phyloP scores from a whole-genome alignment of 1,140 invertebrate species.

The Lasaia peninsularis region DNA sequence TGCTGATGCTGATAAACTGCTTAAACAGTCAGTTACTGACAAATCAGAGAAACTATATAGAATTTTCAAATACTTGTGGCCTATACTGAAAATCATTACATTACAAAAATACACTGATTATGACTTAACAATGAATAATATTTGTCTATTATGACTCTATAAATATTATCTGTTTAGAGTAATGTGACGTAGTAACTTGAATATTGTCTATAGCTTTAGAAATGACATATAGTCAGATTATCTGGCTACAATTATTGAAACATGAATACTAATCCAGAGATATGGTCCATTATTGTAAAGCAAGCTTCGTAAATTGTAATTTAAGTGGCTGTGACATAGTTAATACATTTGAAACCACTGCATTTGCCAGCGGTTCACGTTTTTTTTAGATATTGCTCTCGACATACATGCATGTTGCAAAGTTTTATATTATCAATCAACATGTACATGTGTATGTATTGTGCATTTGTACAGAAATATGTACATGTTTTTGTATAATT shows the following conservation, averaged over 20 bases:
- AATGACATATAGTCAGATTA: conserved; percentile 14
- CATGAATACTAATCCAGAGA: conserved; percentile 10
- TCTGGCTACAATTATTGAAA: conserved; percentile 16
- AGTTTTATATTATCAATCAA: background rate
- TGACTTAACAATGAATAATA: background rate
- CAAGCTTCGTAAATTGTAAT: conserved; percentile 46
- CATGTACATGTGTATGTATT: too few species aligned
- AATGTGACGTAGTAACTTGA: conserved; percentile 11
- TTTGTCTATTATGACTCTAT: background rate
- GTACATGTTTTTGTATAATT: conserved; percentile 1
- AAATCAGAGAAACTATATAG: too few species aligned
- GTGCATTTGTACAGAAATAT: background rate
- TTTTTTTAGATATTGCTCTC: conserved; percentile 13
- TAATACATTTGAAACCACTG: conserved; percentile 41
- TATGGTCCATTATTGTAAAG: conserved; percentile 37
- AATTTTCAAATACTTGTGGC: background rate
- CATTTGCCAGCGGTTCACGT: conserved; percentile 31
- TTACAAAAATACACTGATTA: background rate
- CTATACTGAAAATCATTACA: background rate
- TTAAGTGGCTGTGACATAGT: conserved; percentile 66
- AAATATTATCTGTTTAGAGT: conserved; percentile 11
- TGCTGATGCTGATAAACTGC: too few species aligned
- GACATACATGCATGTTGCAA: background rate
- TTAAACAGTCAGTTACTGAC: too few species aligned
- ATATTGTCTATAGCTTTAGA: conserved; percentile 11